Conservation (phyloP, 1,140 invertebrate genomes). For the Zaprionus camerounensis region DNA sequence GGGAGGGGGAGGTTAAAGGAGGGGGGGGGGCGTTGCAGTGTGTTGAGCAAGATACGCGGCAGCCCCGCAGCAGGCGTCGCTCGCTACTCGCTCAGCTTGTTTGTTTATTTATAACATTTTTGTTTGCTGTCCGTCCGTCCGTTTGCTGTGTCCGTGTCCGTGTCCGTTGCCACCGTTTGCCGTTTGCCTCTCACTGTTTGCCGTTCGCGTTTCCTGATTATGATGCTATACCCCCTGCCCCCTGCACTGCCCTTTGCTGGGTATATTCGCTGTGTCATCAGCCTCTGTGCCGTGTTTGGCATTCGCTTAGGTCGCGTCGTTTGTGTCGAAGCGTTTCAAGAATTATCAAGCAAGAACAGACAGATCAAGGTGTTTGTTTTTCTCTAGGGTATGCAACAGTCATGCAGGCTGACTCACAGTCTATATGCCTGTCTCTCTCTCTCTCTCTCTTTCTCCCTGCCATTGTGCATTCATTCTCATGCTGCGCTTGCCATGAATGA, state of each 20-base stretch:
- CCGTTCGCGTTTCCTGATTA: constrained; percentile 63
- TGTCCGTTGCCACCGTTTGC: constrained; percentile 7
- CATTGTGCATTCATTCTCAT: constrained; percentile 41
- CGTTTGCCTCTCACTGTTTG: constrained; percentile 21
- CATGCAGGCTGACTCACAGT: not conserved
- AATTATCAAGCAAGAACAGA: not conserved
- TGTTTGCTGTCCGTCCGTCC: constrained; percentile 61
- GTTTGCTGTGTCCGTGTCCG: not conserved
- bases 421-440: not conserved
- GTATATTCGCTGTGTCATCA: constrained; percentile 44
- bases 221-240: constrained; percentile 19
- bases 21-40: constrained; percentile 11
- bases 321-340: not conserved
- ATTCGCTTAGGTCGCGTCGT: not conserved
- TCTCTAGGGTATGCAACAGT: not conserved
- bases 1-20: not conserved
- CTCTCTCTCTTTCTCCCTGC: not conserved
- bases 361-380: not conserved
- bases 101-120: constrained; percentile 77
- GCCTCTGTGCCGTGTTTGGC: not conserved
- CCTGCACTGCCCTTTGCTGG: not conserved
- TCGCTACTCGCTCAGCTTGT: constrained; percentile 34
- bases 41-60: constrained; percentile 29
- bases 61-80: constrained; percentile 14
- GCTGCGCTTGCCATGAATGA: constrained; percentile 52